Percentiles rank a stretch among this genome's conserved stretches.
These are phyloP conservation scores for Blastomussa wellsi DNA, from an alignment of 92 coral and sea anemone genomes.

Conservation along the genomic window DNA sequence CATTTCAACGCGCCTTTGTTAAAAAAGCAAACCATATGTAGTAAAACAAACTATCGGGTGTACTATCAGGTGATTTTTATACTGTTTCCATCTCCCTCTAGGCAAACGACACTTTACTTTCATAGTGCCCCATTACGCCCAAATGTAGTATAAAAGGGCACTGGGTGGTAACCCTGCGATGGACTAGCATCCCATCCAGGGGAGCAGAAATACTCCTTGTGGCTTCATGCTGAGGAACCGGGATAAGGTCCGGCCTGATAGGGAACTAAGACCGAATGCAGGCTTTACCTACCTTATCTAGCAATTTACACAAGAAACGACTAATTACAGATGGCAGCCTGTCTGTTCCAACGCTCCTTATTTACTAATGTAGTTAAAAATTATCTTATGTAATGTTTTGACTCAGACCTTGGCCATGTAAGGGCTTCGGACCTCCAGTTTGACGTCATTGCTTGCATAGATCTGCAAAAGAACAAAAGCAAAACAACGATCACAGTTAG, in stretches of 20 bases:
- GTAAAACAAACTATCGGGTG: too few species aligned
- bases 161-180: too few species aligned
- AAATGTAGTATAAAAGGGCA: too few species aligned
- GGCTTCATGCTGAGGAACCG: too few species aligned
- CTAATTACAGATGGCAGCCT: neutral
- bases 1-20: neutral
- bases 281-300: neutral
- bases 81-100: too few species aligned
- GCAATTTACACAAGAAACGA: neutral
- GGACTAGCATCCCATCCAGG: too few species aligned
- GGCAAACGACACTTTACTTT: too few species aligned
- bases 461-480: constrained; percentile 50
- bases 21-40: neutral
- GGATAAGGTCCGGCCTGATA: too few species aligned
- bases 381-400: neutral
- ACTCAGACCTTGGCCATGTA: constrained; percentile 88
- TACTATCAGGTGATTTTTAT: too few species aligned
- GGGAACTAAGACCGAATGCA: too few species aligned
- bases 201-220: too few species aligned
- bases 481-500: neutral
- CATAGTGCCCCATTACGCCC: too few species aligned
- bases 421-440: constrained; percentile 89
- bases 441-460: constrained; percentile 64
- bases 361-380: neutral
- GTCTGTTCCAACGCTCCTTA: neutral